Base-by-base conservation (phyloP, 2,888 invertebrate species). In the Beris chalybata region DNA sequence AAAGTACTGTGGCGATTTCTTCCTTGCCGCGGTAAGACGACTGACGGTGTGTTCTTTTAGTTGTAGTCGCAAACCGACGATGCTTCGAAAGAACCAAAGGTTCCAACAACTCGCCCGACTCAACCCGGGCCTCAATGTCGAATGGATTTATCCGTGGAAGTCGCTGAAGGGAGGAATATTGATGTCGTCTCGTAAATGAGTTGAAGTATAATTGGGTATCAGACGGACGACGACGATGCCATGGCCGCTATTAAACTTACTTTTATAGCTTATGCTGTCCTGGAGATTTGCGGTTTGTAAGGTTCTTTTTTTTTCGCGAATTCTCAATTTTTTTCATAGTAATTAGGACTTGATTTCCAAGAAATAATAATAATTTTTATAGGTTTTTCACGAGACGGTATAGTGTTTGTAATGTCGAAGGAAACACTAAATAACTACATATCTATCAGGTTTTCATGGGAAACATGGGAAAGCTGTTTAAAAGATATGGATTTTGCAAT, bases 131-230 rank as follows among this genome's bases (percentile, higher is more conserved):
- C 22, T 22, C 22, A 22, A 22, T 22, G 22, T 22, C 22, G 13
- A 29, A 52, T 52, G 52, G 52, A 52, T 52, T 52, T 52, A 52
- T 52, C 52, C 52, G 22, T 44, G 56, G 56, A 56, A 56, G 38
- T 13, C 29, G 44, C 44, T 38, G 15, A 56, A 56, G 44, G 56
- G 29, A 56, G 15, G n/a, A 15, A 47, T 58, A 47, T 47, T 47
- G 58, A 47, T 47, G 58, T 31, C 56, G 56, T 38, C 56, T 44
- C 44, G 56, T 44, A 22, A 56, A 58, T 58, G 58, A 58, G 47
- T n/a, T 30, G 13, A 58, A 58, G 47, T 38, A 31, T 47, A 58
- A 58, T 58, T 58, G 45, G 58, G 58, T 58, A 58, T 58, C 58
- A 47, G 58, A 47, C 47, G 30, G 30, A 54, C 54, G 54, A 15